Base-by-base conservation (phyloP, 1,140 invertebrate species). In the Galleria mellonella region DNA sequence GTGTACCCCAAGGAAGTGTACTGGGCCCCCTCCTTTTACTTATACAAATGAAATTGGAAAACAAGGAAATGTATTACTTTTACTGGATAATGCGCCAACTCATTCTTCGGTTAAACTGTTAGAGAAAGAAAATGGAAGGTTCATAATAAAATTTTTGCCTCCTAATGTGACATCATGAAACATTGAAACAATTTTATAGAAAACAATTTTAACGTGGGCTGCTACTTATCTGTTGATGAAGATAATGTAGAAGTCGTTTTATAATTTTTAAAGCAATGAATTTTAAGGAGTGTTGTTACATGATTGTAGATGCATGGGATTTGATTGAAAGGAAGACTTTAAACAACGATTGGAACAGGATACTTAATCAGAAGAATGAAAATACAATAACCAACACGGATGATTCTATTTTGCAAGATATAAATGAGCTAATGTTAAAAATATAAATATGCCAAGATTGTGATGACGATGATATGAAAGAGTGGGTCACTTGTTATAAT, bases 91-190 rank as follows among this genome's bases (percentile, higher is more conserved):
- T 50, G 78, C 64, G 36, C 52, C 74, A 12, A 64, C 66, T 32
- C 82, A 87, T 61, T 55, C 59, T 33, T 41, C 48, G 17, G 38
- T 33, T 23, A 54, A 75, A 33, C 27, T 57, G 35, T 42, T 65
- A 46, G 57, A 68, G 51, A 14, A 43, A 39, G 46, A 77, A 32
- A 53, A 62, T 11, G 53, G 60, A 17, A 48, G 57, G 50, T 48
- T 73, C 9, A 58, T 47, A 47, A 52, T 67, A 9, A 11, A 62
- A 14, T 73, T 59, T 55, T 58, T 88, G 12, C 83, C 83, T 32
- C 63, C 78, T n/a, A 88, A 88, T 54, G 78, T 76, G 5, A 88
- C 84, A 17, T 57, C 78, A n/a, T 53, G 42, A 29, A 31, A 50
- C 44, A 41, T 61, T 61, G 39, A 64, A 61, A 38, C 37, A 33